Base-by-base conservation (phyloP, 2,113 vertebrate species). In the Bothrops jararaca region DNA sequence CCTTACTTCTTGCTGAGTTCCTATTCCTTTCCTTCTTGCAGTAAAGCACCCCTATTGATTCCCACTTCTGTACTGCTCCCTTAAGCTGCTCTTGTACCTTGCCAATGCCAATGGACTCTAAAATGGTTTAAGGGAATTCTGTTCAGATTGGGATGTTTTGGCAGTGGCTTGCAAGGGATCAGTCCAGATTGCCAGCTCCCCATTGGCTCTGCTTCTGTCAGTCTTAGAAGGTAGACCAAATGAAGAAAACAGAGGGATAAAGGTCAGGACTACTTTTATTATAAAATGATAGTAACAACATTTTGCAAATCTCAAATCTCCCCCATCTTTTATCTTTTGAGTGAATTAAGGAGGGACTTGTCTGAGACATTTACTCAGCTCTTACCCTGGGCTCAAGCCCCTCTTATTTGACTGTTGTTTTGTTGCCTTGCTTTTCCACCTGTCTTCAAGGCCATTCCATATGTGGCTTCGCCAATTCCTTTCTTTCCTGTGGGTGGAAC, bases 1-100 rank as follows among this genome's bases (percentile, higher is more conserved):
- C 56, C 50, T 91, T 18, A 48, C 26, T 6, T 0, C 18, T 86
- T 4, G 0, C 2, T 0, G 24, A 69, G 4, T 48, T 85, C 42
- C 9, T 0, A 42, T 86, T 45, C 85, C 90, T 0, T 39, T 13
- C 39, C n/a, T 57, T 39, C 53, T 11, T 45, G n/a, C 26, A 88
- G 39, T 50, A 90, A 87, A 91, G 22, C 42, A 23, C 54, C 53
- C 56, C 13, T 48, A 15, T 3, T 1, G 2, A 23, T 42, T 9
- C 18, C 8, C 34, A 39, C 5, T 39, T 80, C n/a, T 80, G n/a
- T 20, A 39, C 12, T 20, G 34, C n/a, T 80, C 34, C 34, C n/a
- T 74, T 74, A 74, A 74, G 15, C 15, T 34, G 69, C 15, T 34
- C 69, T 39, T 34, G n/a, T 39, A n/a, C 69, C n/a, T 74, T 74